Evolutionary conservation across 2,113 vertebrate species (phyloP).

Genomic region (Pluvialis apricaria): DNA sequence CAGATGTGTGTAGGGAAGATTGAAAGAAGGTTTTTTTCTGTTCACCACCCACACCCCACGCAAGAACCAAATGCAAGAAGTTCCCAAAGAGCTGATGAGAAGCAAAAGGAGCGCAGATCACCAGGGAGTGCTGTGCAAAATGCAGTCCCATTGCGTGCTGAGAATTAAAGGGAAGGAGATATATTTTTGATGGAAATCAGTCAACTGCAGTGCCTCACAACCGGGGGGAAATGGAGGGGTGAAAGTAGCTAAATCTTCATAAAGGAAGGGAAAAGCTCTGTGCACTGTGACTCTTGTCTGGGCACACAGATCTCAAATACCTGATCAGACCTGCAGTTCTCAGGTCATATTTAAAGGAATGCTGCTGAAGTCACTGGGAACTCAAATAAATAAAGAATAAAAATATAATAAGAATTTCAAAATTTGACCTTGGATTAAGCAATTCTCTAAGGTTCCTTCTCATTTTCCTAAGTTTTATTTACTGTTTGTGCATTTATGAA

Average conservation of each 20-base stretch:
- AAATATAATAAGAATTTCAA: background rate
- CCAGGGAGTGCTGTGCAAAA: background rate
- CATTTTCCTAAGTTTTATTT: background rate
- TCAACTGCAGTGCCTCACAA: background rate
- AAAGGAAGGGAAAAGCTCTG: background rate
- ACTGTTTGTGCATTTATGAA: background rate
- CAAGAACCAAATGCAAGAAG: slow-evolving; percentile 7
- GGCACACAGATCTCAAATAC: background rate
- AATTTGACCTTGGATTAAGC: background rate
- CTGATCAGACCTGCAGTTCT: background rate
- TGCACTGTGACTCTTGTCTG: background rate
- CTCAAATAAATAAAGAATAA: background rate
- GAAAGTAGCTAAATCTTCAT: background rate
- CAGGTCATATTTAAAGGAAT: background rate
- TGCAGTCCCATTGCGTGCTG: background rate
- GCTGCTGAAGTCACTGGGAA: background rate
- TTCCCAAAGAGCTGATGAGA: slow-evolving; percentile 8
- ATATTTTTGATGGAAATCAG: background rate
- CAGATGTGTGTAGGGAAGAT: background rate
- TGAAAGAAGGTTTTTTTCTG: slow-evolving; percentile 10
- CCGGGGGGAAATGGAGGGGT: background rate
- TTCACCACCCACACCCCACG: background rate
- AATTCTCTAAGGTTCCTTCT: background rate
- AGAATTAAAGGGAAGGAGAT: background rate
- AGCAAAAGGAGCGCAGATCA: background rate